Base-by-base conservation (phyloP, 2,113 vertebrate species). In the Mirza zaza region DNA sequence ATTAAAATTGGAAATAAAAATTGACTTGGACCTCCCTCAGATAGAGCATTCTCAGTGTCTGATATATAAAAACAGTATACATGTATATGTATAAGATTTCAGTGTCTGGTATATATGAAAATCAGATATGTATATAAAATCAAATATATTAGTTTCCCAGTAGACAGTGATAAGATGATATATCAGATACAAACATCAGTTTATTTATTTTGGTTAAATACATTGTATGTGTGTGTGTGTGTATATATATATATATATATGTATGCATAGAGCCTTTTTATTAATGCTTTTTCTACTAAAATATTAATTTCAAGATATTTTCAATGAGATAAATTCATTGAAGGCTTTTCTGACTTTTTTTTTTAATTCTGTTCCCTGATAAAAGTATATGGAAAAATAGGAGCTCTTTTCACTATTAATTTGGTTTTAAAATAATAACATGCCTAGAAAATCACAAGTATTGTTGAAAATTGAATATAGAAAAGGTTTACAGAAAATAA, bases 1-100 rank as follows among this genome's bases (percentile, higher is more conserved):
- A 82, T 93, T 97, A 85, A 95, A 95, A 90, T 91, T 88, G 57
- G 65, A 94, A 95, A 88, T 97, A 95, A 94, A 96, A 95, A 79
- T 91, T 71, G 76, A 96, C 95, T 92, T 45, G 65, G 29, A 21
- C 59, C 13, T 76, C 45, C 94, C 21, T 87, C 80, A 89, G 83
- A 63, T 17, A 84, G 32, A 95, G 34, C 6, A 20, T 93, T 83
- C 29, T 42, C 36, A 50, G 48, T 57, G 23, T 70, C 67, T 91
- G 52, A 61, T 71, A n/a, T 36, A 76, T 81, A 29, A 52, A 48
- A 36, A 81, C n/a, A 25, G 83, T 27, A 82, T 3, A 79, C 81
- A 82, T 65, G 18, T 81, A 59, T 71, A 71, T 70, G 70, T 42
- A 52, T 59, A 55, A 76, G 29, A 75, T 84, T 50, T 50, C 15